A percentile compares a stretch with the other conserved stretches of the same genome.
These are phyloP conservation scores for Heliothis virescens DNA, from an alignment of 1,140 invertebrate genomes.

Conservation along the genomic window DNA sequence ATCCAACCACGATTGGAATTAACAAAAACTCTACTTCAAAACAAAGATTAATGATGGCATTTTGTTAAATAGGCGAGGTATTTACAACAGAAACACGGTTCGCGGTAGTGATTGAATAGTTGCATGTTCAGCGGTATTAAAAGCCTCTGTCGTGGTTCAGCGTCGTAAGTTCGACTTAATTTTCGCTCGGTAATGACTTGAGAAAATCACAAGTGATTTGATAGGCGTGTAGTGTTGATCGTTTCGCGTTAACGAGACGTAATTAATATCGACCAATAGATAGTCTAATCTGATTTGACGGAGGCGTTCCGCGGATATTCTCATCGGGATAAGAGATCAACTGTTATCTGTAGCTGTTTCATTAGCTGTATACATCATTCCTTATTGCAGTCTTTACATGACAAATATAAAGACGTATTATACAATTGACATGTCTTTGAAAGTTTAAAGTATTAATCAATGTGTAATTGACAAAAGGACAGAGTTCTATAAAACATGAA, in stretches of 20 bases:
- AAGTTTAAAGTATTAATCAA: too few species aligned
- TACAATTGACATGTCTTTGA: background rate
- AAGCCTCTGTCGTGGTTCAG: conserved; percentile 53
- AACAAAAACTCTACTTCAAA: conserved; percentile 39
- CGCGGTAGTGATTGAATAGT: conserved; percentile 65
- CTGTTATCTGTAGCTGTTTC: background rate
- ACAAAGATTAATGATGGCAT: conserved; percentile 47
- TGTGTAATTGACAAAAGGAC: background rate
- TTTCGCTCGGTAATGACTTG: conserved; percentile 58
- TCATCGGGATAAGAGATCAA: conserved; percentile 3
- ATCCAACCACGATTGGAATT: conserved; percentile 10
- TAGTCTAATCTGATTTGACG: conserved; percentile 37
- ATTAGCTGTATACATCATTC: background rate
- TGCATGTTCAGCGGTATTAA: conserved; percentile 69
- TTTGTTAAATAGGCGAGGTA: conserved; percentile 45
- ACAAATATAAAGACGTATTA: background rate
- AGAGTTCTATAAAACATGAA: background rate
- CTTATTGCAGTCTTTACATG: background rate
- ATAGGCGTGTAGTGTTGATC: conserved; percentile 52
- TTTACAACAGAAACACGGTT: conserved; percentile 53
- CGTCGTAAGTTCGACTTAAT: conserved; percentile 60
- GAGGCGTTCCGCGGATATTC: conserved; percentile 7
- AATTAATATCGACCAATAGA: conserved; percentile 42
- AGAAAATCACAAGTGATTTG: conserved; percentile 56
- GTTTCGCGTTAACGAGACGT: conserved; percentile 46